A percentile compares a stretch with the other conserved stretches of the same genome.
Conservation (phyloP, 2,797 vertebrate genomes). For the Anolis apletophallus region DNA sequence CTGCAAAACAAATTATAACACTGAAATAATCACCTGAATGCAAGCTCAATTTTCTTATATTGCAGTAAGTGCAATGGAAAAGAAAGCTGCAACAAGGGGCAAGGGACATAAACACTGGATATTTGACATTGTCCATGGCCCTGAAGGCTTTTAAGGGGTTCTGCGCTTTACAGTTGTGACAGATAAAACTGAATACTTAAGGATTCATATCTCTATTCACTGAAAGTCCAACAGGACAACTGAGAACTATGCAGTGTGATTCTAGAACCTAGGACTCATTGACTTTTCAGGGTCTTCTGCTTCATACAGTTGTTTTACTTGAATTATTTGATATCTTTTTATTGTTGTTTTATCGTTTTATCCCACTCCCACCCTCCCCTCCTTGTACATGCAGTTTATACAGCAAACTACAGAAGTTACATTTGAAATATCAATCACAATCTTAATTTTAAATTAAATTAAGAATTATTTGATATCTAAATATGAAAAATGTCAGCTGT, state of each 20-base stretch:
- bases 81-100: not conserved
- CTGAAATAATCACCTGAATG: not conserved
- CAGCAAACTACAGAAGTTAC: too few species aligned
- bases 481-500: not conserved
- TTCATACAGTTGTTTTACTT: not conserved
- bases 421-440: too few species aligned
- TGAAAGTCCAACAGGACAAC: not conserved
- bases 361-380: too few species aligned
- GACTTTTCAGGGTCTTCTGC: not conserved
- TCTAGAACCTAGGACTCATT: not conserved
- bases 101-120: too few species aligned
- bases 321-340: not conserved
- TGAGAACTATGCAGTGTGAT: not conserved
- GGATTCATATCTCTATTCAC: not conserved
- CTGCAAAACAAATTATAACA: not conserved
- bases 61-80: not conserved
- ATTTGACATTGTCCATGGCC: not conserved
- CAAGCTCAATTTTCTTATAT: not conserved
- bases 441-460: too few species aligned
- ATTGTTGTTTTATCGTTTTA: too few species aligned
- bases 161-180: not conserved
- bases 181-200: not conserved
- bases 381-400: too few species aligned
- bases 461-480: not conserved
- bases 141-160: not conserved